Evolutionary conservation across 2,797 vertebrate genomes (phyloP), one percentile per base, ranked within the genome.

Genomic region (Todus mexicanus): DNA sequence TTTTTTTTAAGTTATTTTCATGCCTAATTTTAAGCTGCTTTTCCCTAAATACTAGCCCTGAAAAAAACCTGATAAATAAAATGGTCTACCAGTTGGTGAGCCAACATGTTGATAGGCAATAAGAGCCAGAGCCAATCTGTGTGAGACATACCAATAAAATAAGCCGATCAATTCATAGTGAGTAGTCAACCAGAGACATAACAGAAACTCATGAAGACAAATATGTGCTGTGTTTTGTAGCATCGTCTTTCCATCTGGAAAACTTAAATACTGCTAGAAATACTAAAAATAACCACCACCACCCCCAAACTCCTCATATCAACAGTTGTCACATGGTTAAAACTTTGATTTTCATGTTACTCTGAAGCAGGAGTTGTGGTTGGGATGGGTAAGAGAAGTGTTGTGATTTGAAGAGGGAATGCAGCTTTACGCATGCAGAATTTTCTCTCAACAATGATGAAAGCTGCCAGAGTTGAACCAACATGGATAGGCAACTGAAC

Each of bases 181-280:
- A 86, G 86, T 84, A 84, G 78, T 82, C 74, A 93, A 47, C 17
- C 56, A 59, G 78, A 89, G 33, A 54, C 43, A 50, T 51, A 80
- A 74, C 17, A 38, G 71, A 93, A 90, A 63, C 70, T 90, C 43
- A 31, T 33, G 33, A 47, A 90, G 73, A 60, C 20, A 92, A 93
- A 74, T 80, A 65, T 51, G 51, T 86, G 63, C 70, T 86, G 76
- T 56, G 47, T 87, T 92, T 87, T 87, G 59, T 86, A 59, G 73
- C 54, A 0, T 83, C 76, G 72, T 74, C 76, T 85, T 93, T 78
- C 84, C 82, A 85, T 78, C 70, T 94, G 92, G 72, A 85, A 87
- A 77, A 37, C 12, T 8, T 51, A 85, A 22, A 33, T 87, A n/a
- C 29, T 1, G 2, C 31, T 83, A 51, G 61, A 86, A 53, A 31